These are phyloP conservation scores for Torymus auratus DNA, from an alignment of 2,888 invertebrate species.

Conservation along the genomic window DNA sequence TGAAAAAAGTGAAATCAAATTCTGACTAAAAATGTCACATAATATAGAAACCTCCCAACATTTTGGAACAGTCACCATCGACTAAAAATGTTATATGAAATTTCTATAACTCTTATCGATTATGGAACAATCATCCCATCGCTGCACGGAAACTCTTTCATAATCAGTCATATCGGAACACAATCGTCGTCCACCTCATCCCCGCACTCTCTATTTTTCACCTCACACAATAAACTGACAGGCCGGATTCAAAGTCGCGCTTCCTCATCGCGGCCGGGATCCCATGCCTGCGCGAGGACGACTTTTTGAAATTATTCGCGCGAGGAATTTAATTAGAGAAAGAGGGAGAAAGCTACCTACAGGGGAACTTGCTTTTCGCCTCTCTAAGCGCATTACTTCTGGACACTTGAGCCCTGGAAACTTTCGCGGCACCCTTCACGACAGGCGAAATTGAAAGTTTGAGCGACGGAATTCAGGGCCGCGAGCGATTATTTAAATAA, in stretches of 20 bases:
- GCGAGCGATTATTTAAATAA: constrained; percentile 28
- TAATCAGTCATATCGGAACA: background rate
- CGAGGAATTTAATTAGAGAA: constrained; percentile 58
- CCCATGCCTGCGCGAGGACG: constrained; percentile 11
- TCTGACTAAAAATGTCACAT: too few species aligned
- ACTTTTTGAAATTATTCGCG: constrained; percentile 57
- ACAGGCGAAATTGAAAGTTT: constrained; percentile 51
- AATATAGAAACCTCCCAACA: too few species aligned
- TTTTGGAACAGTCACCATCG: too few species aligned
- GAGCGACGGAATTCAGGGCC: constrained; percentile 21
- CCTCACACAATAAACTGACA: constrained; percentile 43
- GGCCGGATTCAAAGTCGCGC: constrained; percentile 14
- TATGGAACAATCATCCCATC: too few species aligned
- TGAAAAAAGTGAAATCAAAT: too few species aligned
- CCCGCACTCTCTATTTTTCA: constrained; percentile 22
- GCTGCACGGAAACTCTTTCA: background rate
- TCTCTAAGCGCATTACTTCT: constrained; percentile 55
- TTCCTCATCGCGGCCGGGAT: background rate
- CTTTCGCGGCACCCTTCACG: constrained; percentile 13
- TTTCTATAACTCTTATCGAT: too few species aligned
- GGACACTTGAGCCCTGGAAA: constrained; percentile 52
- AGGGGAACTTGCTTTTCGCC: constrained; percentile 35
- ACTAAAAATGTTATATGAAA: too few species aligned
- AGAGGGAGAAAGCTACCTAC: background rate
- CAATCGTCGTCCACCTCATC: too few species aligned